Conservation (phyloP, 2,888 invertebrate genomes). For the Meghimatium bilineatum region DNA sequence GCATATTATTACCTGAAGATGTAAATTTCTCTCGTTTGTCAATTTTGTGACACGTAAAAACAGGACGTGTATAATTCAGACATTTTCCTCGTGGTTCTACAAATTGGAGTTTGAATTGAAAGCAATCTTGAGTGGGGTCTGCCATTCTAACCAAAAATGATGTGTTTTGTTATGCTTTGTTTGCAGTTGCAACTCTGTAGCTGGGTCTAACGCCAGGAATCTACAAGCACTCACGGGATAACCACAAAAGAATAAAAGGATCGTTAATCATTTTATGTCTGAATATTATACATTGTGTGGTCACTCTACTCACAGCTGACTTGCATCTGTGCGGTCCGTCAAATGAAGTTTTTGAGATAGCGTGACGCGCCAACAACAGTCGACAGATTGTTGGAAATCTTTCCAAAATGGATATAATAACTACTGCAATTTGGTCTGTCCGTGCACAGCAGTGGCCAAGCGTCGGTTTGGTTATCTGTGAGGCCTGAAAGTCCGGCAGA, state of each 20-base stretch:
- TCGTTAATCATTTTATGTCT: background rate
- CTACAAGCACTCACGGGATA: background rate
- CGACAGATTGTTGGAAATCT: background rate
- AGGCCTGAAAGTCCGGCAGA: background rate
- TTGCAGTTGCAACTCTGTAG: background rate
- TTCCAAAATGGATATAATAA: no score
- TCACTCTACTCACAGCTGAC: background rate
- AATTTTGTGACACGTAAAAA: background rate
- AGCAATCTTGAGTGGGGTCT: no score
- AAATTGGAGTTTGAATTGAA: no score
- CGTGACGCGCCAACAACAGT: background rate
- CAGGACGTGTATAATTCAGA: background rate
- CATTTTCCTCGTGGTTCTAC: background rate
- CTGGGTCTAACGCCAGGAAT: background rate
- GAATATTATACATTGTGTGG: background rate
- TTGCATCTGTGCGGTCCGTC: background rate
- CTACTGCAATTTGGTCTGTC: conserved; percentile 2
- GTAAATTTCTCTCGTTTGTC: conserved; percentile 2
- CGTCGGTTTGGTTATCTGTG: conserved; percentile 1
- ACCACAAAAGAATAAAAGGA: background rate
- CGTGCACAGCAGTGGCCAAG: background rate
- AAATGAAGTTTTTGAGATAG: background rate
- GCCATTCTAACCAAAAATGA: no score
- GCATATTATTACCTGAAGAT: background rate
- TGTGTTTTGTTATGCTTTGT: background rate